A percentile compares a stretch with the other conserved stretches of the same genome.
These are phyloP conservation scores for Okapia johnstoni DNA, from an alignment of 2,113 vertebrate genomes.

Conservation along the genomic window DNA sequence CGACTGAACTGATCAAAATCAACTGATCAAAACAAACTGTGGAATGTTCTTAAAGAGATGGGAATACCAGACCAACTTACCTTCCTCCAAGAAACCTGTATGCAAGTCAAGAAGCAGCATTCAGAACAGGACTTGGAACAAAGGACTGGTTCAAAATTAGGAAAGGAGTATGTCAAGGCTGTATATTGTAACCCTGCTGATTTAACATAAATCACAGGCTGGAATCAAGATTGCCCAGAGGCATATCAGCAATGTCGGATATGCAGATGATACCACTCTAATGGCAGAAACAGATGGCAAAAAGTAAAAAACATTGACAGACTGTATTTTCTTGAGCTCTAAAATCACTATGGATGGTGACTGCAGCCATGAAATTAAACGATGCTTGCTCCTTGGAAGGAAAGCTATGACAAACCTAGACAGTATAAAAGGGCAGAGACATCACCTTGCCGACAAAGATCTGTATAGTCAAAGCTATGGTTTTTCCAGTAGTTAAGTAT, in stretches of 20 bases:
- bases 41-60: neutral
- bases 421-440: neutral
- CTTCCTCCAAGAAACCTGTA: neutral
- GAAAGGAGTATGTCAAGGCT: neutral
- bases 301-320: neutral
- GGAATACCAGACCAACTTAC: neutral
- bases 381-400: neutral
- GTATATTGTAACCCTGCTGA: neutral
- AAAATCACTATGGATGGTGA: neutral
- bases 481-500: neutral
- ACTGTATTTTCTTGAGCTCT: neutral
- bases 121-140: neutral
- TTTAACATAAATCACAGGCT: neutral
- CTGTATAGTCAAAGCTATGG: neutral
- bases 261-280: neutral
- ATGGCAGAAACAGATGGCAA: neutral
- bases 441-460: neutral
- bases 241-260: neutral
- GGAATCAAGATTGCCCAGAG: neutral
- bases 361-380: neutral
- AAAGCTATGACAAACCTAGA: neutral
- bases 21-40: no score
- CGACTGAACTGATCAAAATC: neutral
- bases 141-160: neutral
- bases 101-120: neutral